phyloP scores from a whole-genome alignment of 2,797 vertebrate species.

The Myotis planiceps region DNA sequence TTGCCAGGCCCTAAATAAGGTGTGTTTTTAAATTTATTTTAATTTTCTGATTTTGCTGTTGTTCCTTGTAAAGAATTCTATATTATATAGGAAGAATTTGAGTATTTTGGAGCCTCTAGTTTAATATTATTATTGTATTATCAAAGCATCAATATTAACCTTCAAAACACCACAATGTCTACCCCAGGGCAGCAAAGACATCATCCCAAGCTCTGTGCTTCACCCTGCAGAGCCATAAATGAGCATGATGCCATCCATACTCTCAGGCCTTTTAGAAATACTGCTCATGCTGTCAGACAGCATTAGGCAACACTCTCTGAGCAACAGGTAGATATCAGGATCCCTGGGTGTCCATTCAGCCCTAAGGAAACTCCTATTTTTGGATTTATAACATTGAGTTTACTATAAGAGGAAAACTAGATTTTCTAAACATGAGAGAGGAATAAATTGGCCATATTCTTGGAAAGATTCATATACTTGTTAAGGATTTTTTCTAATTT shows the following conservation, averaged over 20 bases:
- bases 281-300: not conserved
- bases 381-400: not conserved
- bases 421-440: not conserved
- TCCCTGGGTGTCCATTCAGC: not conserved
- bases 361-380: not conserved
- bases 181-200: not conserved
- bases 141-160: not conserved
- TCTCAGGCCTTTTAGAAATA: not conserved
- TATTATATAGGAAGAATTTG: not conserved
- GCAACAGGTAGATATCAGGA: not conserved
- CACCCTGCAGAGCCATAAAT: not conserved
- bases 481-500: not conserved
- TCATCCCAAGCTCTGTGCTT: not conserved
- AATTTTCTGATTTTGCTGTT: not conserved
- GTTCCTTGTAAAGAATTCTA: not conserved
- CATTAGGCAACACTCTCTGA: not conserved
- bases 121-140: not conserved
- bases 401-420: not conserved
- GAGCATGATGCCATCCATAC: not conserved
- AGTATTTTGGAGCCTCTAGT: not conserved
- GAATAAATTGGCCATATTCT: not conserved
- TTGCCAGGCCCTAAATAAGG: not conserved
- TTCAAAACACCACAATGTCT: not conserved
- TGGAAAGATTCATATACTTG: not conserved
- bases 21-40: not conserved